Evolutionary conservation across 1,140 invertebrate species (phyloP), one percentile per base, ranked within the genome.

Genomic region (Nebria ingens): DNA sequence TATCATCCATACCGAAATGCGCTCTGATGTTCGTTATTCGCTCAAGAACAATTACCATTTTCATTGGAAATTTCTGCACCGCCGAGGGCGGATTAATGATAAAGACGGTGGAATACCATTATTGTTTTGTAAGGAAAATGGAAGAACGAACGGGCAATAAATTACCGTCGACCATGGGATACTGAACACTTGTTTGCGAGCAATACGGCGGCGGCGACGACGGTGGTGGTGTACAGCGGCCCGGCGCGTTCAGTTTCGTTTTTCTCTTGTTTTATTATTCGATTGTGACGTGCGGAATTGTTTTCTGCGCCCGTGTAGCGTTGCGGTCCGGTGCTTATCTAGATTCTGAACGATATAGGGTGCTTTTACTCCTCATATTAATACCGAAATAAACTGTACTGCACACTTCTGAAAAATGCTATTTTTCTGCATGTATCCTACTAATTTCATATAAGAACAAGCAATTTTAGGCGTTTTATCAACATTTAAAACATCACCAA

Each of bases 91-190:
- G 59, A 60, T 58, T 58, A 60, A 58, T 60, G 59, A 57, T 62
- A 56, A 62, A 62, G 54, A 49, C 40, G 59, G 58, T 62, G 59
- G 62, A 65, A 65, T 64, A 65, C 62, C 63, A 64, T 65, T 62
- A 65, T 63, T 62, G 64, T 61, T 62, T 45, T 45, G 40, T 45
- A 45, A 45, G 62, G 60, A 61, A 64, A 65, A 65, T 61, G 63
- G 61, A 62, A 59, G 62, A 65, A 65, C 60, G 58, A 62, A 62
- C 40, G 9, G 58, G 53, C 56, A 45, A 62, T 65, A 65, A 65
- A 65, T 65, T 62, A 61, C 61, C 49, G 29, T 54, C 52, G 29
- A 56, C 52, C 53, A 55, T 58, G 54, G 45, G 54, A 56, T 50
- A 25, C 42, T 29, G 54, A 50, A 56, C 54, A 56, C 54, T 56